phyloP scores from a whole-genome alignment of 2,797 vertebrate genomes.

The Dipus sagitta region DNA sequence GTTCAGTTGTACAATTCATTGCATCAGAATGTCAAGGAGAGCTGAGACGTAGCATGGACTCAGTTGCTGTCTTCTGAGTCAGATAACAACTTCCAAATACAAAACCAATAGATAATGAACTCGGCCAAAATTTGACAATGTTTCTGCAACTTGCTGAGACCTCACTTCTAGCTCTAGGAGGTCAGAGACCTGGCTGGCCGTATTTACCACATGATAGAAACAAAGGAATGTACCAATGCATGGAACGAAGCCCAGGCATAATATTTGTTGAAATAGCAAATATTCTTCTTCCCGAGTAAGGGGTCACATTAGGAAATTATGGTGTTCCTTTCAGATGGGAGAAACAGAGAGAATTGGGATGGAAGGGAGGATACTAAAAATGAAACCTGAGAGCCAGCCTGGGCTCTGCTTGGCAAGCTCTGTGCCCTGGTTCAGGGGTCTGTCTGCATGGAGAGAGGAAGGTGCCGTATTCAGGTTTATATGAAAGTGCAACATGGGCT shows the following conservation, averaged over 20 bases:
- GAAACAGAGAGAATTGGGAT: neutral
- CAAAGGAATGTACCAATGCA: neutral
- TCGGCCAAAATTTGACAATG: neutral
- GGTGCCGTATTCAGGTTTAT: neutral
- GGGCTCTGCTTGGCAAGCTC: neutral
- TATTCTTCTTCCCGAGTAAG: neutral
- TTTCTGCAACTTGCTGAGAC: neutral
- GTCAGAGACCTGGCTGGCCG: neutral
- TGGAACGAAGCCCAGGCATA: neutral
- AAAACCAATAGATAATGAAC: neutral
- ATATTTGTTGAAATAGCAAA: neutral
- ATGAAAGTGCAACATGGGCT: fast-evolving
- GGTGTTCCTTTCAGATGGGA: neutral
- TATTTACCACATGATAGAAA: neutral
- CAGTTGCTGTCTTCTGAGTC: neutral
- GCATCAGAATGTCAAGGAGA: neutral
- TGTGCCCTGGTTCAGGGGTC: neutral
- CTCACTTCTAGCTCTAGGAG: neutral
- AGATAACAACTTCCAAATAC: neutral
- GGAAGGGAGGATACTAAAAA: neutral
- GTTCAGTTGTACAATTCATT: neutral
- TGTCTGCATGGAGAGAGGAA: neutral
- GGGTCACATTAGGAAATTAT: neutral
- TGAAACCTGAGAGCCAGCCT: neutral
- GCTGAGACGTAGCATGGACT: neutral